Percentiles rank a stretch among this genome's conserved stretches.
Conservation (phyloP, 2,113 vertebrate species). For the Callospermophilus lateralis region DNA sequence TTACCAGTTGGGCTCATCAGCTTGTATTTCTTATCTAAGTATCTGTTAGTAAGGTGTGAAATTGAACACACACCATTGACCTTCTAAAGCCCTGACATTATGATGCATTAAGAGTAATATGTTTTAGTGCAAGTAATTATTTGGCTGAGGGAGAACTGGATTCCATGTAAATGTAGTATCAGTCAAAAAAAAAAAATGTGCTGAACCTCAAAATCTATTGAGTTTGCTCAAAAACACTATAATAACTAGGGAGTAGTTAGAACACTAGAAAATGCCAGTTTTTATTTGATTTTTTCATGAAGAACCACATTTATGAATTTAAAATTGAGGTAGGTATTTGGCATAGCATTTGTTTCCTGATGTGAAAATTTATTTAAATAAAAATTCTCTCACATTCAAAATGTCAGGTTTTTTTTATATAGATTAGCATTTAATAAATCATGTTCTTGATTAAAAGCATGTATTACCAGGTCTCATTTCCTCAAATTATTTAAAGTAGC, state of each 20-base stretch:
- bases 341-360: slow-evolving; percentile 29
- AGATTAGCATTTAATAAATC: slow-evolving; percentile 33
- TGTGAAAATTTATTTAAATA: slow-evolving; percentile 45
- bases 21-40: slow-evolving; percentile 71
- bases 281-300: neutral
- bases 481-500: slow-evolving; percentile 15
- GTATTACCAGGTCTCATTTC: neutral
- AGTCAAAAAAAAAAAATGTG: slow-evolving; percentile 37
- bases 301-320: slow-evolving; percentile 20
- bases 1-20: slow-evolving; percentile 34
- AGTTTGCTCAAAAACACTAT: slow-evolving; percentile 42
- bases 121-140: slow-evolving; percentile 69
- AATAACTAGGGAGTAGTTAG: neutral
- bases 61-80: slow-evolving; percentile 79
- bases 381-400: slow-evolving; percentile 42
- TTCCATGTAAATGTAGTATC: slow-evolving; percentile 54
- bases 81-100: slow-evolving; percentile 75
- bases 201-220: neutral
- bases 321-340: neutral
- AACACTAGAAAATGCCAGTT: neutral
- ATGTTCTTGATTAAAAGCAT: slow-evolving; percentile 42
- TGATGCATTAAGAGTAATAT: slow-evolving; percentile 56
- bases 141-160: slow-evolving; percentile 27
- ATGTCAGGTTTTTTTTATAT: slow-evolving; percentile 43
- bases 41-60: slow-evolving; percentile 80